Base-by-base conservation (phyloP, 2,888 invertebrate species). In the Uloborus plumipes region DNA sequence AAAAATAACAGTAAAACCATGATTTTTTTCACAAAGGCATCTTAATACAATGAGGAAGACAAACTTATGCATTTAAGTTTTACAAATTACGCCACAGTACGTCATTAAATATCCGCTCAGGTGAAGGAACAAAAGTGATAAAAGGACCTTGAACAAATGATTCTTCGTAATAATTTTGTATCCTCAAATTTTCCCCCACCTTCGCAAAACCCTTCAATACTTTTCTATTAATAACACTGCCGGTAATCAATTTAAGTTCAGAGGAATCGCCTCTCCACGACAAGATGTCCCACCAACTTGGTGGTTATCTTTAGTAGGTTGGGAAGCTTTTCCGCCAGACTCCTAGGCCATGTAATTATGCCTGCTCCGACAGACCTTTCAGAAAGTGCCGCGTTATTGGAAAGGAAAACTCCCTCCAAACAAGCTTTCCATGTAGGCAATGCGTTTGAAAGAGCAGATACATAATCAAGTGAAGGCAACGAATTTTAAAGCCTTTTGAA, bases 401-500 rank as follows among this genome's bases (percentile, higher is more conserved):
- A 58, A 47, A 39, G 49, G 53, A 47, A 62, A 62, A 72, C 62
- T 72, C 62, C 62, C 31, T 62, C 49, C 53, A 62, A 64, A 74
- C 65, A 65, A 65, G 74, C 65, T 64, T 39, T 39, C 39, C 7
- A 11, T 55, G 47, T 55, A 55, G 9, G 55, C 55, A 18, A 55
- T 18, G 20, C n/a, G 55, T 55, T 55, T 55, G n/a, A 55, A 55
- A 55, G 55, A 55, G n/a, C 65, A 65, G 64, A 65, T 65, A 65
- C 74, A 65, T 74, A 74, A 74, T 74, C 53, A 74, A 74, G 74
- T 65, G 53, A 53, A 73, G 58, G 66, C 74, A 49, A 55, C 18
- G 50, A 67, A 31, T 66, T 67, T 75, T 65, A 75, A 64, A 65
- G 74, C 55, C 74, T 39, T 65, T 65, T 53, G 74, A 74, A 65